phyloP scores from a whole-genome alignment of 2,797 vertebrate species.

The Poeciliopsis turneri region DNA sequence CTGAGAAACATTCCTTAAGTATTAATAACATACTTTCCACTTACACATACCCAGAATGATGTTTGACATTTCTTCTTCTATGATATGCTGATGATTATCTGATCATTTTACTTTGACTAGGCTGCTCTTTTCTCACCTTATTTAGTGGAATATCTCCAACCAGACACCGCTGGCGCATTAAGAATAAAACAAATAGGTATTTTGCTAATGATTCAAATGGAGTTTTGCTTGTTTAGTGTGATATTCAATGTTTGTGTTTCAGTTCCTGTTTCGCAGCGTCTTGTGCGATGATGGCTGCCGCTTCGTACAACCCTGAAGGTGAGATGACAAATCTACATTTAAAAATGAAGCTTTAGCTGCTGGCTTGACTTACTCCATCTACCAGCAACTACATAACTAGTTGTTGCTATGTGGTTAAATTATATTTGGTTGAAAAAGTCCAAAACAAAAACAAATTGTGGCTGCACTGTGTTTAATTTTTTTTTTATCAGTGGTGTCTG shows the following conservation, averaged over 20 bases:
- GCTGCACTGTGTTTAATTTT: conserved; percentile 8
- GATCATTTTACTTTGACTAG: not conserved
- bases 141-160: not conserved
- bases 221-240: not conserved
- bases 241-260: conserved; percentile 30
- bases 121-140: not conserved
- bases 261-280: conserved; percentile 87
- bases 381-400: not conserved
- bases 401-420: not conserved
- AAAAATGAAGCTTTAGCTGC: not conserved
- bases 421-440: not conserved
- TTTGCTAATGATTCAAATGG: not conserved
- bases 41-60: not conserved
- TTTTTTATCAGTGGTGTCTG: conserved; percentile 71
- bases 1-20: not conserved
- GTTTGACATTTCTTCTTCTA: not conserved
- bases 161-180: not conserved
- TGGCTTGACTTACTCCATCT: not conserved
- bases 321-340: conserved; percentile 18
- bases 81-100: not conserved
- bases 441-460: not conserved
- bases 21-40: not conserved
- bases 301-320: conserved; percentile 83
- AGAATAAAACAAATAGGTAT: not conserved
- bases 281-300: conserved; percentile 84